Base-by-base conservation (phyloP, 2,797 vertebrate species). In the Anomalospiza imberbis region DNA sequence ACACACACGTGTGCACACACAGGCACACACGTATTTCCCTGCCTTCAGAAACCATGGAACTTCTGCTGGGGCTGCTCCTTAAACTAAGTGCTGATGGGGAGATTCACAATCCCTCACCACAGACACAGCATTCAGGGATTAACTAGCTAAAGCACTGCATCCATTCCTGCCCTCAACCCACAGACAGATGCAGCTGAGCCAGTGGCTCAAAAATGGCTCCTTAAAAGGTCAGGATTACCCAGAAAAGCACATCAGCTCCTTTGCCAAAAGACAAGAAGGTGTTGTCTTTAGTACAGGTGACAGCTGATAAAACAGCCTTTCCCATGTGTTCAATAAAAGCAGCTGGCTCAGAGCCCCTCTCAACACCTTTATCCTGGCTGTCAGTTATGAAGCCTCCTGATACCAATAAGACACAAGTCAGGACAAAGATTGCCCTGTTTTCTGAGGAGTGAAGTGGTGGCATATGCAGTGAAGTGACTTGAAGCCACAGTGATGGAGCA, bases 321-420 rank as follows among this genome's bases (percentile, higher is more conserved):
- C 88, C 50, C 54, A 20, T 65, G 88, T 77, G 84, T 74, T 91
- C 86, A 88, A 68, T 93, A 90, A 90, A 68, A 91, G 73, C 68
- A 87, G 48, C 53, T 55, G 78, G 57, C 88, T 91, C 54, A 3
- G 91, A 93, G 50, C 31, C 88, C 32, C 61, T 71, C 95, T 90
- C 91, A 94, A 86, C 93, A 93, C 84, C 80, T 94, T 94, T 91
- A 74, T 87, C 85, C 63, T 79, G 77, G 42, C 71, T 95, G 89
- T 76, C 91, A 87, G 34, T 55, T 87, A 34, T 40, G 61, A 93
- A 85, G 21, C 38, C 62, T 91, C 88, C 50, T 82, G 88, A 61
- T 55, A 90, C 32, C 2, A 17, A 8, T 85, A 76, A 85, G 80
- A 31, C 85, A 87, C 17, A 36, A 74, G 53, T 28, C 80, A 94